These are phyloP conservation scores for Peromyscus attwateri DNA, from an alignment of 2,797 vertebrate genomes.

Conservation along the genomic window DNA sequence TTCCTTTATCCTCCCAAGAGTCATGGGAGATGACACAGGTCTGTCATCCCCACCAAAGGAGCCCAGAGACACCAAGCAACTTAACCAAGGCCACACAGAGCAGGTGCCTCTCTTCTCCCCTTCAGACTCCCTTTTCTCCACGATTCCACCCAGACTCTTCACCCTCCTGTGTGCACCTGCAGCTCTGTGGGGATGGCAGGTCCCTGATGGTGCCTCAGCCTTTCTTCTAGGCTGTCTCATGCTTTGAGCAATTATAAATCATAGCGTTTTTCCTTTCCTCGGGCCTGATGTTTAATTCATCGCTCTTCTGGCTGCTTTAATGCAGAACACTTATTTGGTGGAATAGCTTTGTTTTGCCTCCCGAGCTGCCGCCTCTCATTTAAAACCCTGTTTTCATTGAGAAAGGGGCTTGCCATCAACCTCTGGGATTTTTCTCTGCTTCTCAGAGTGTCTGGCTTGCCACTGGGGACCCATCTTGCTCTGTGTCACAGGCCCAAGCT, in stretches of 20 bases:
- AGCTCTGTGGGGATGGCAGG: conserved; percentile 38
- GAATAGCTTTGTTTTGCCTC: conserved; percentile 77
- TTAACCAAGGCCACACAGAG: background rate
- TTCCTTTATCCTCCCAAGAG: background rate
- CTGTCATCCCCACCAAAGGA: background rate
- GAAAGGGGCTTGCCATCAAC: background rate
- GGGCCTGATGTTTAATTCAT: conserved; percentile 84
- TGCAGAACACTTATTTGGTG: conserved; percentile 81
- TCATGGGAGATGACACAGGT: background rate
- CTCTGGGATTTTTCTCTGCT: background rate
- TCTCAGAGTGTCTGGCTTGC: background rate
- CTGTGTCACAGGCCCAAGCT: background rate
- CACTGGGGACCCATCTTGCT: background rate
- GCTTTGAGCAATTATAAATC: conserved; percentile 83
- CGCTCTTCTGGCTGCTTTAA: conserved; percentile 72
- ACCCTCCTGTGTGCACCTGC: background rate
- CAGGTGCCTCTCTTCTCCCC: background rate
- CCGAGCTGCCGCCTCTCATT: conserved; percentile 69
- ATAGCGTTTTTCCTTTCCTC: conserved; percentile 77
- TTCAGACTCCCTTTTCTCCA: background rate
- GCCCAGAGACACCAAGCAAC: background rate
- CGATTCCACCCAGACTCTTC: background rate
- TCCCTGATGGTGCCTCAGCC: conserved; percentile 19
- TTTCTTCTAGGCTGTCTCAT: conserved; percentile 66
- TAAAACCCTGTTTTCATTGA: conserved; percentile 66